Evolutionary conservation across 1,140 invertebrate species (phyloP).

Genomic region (Nixonia krombeini): DNA sequence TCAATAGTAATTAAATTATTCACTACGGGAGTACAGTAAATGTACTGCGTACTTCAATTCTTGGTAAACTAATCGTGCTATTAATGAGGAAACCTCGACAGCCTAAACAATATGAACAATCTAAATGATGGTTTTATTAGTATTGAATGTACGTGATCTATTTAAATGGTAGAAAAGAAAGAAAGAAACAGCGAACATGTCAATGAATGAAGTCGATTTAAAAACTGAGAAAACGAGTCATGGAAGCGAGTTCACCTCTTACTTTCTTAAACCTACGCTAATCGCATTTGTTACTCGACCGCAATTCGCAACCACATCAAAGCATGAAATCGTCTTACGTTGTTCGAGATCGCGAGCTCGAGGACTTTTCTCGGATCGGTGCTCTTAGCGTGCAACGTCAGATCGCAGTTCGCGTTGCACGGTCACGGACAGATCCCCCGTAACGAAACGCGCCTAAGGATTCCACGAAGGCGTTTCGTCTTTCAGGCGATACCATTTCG

Average conservation of each 20-base stretch:
- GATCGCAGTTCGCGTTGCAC: conserved; percentile 30
- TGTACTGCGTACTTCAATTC: no score
- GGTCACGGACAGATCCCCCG: conserved; percentile 17
- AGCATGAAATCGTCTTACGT: conserved; percentile 52
- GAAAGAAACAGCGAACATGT: no score
- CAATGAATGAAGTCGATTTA: no score
- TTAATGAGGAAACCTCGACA: no score
- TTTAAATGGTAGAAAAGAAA: no score
- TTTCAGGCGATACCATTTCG: conserved; percentile 28
- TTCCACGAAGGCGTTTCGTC: conserved; percentile 32
- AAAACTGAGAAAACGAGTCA: no score
- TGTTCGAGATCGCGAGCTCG: conserved; percentile 41
- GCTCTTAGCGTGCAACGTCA: conserved; percentile 46
- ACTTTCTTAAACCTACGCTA: background rate
- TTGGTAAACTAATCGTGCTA: no score
- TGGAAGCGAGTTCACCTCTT: background rate
- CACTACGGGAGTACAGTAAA: no score
- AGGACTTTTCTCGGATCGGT: conserved; percentile 52
- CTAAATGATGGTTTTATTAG: no score
- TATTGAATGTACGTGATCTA: no score
- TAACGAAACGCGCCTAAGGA: conserved; percentile 35
- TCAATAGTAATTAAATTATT: no score
- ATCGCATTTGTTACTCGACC: background rate
- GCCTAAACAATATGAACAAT: no score
- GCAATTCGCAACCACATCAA: conserved; percentile 20